phyloP scores from a whole-genome alignment of 2,113 vertebrate genomes.

The Poecilia latipinna region DNA sequence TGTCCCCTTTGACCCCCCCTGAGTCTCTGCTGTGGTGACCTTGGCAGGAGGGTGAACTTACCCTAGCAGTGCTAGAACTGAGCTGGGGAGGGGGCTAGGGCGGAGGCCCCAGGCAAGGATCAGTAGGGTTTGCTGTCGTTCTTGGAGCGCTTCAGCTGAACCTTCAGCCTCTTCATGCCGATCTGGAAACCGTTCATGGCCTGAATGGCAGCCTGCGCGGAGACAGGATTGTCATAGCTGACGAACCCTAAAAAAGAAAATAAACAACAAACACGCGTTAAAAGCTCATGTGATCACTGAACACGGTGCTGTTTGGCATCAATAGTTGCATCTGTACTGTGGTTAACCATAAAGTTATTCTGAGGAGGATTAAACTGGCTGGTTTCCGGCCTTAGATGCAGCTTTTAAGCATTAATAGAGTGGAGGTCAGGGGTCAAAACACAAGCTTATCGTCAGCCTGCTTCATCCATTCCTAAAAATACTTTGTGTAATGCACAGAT shows the following conservation, averaged over 20 bases:
- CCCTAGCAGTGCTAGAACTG: conserved; percentile 98
- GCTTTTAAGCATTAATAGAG: too few species aligned
- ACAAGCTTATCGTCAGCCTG: too few species aligned
- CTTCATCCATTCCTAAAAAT: too few species aligned
- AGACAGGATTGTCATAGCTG: conserved; percentile 99
- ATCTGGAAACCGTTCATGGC: conserved; percentile 99
- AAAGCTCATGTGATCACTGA: too few species aligned
- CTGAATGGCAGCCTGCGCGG: conserved; percentile 98
- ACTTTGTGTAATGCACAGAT: too few species aligned
- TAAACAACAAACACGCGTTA: neutral
- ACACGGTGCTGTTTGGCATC: too few species aligned
- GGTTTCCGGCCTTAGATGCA: too few species aligned
- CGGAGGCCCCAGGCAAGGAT: conserved; percentile 85
- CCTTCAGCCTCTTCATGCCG: conserved; percentile 99
- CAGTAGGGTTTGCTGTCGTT: conserved; percentile 99
- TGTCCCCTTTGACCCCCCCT: conserved; percentile 73
- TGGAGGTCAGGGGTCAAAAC: too few species aligned
- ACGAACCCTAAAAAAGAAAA: conserved; percentile 87
- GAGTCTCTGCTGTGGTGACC: conserved; percentile 88
- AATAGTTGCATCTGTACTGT: too few species aligned
- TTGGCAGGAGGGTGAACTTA: conserved; percentile 92
- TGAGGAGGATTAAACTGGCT: too few species aligned
- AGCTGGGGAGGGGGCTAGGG: conserved; percentile 83
- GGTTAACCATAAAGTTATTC: too few species aligned
- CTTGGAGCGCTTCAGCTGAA: conserved; percentile 99